Percentiles rank a stretch among this genome's conserved stretches.
Conservation (phyloP, 1,140 invertebrate genomes). For the Macrostomum lignano region DNA sequence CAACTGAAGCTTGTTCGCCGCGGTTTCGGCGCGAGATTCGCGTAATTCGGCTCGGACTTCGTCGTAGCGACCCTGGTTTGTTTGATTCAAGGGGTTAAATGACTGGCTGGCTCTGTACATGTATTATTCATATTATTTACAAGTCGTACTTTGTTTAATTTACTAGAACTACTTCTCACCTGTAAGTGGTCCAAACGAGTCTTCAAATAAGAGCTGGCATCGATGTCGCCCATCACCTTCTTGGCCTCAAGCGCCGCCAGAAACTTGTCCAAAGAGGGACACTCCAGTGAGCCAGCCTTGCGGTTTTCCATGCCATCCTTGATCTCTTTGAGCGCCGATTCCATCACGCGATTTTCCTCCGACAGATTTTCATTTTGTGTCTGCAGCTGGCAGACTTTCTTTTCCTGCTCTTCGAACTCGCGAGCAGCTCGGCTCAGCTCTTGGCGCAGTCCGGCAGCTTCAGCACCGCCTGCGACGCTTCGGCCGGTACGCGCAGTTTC, state of each 20-base stretch:
- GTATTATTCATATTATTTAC: too few species aligned
- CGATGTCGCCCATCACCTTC: conserved; percentile 17
- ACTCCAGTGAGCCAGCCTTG: conserved; percentile 15
- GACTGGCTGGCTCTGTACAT: too few species aligned
- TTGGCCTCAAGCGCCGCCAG: conserved; percentile 24
- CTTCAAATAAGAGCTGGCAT: conserved; percentile 20
- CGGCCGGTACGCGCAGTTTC: too few species aligned
- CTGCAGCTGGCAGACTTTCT: conserved; percentile 15
- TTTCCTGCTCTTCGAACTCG: conserved; percentile 11
- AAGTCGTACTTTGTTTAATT: too few species aligned
- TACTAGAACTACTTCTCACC: too few species aligned
- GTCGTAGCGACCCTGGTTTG: too few species aligned
- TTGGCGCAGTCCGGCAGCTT: too few species aligned
- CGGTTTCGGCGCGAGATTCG: too few species aligned
- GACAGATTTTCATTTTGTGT: conserved; percentile 36
- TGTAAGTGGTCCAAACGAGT: conserved; percentile 22
- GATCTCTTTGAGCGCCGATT: conserved; percentile 12
- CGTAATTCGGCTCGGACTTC: too few species aligned
- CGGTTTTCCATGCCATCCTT: conserved; percentile 16
- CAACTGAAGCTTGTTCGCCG: too few species aligned
- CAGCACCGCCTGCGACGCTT: too few species aligned
- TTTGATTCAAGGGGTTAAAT: too few species aligned
- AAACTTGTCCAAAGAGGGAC: conserved; percentile 23
- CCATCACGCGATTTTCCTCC: conserved; percentile 16
- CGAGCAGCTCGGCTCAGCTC: conserved; percentile 7